These are phyloP conservation scores for Chloropsis hardwickii DNA, from an alignment of 2,113 vertebrate species.

Conservation along the genomic window DNA sequence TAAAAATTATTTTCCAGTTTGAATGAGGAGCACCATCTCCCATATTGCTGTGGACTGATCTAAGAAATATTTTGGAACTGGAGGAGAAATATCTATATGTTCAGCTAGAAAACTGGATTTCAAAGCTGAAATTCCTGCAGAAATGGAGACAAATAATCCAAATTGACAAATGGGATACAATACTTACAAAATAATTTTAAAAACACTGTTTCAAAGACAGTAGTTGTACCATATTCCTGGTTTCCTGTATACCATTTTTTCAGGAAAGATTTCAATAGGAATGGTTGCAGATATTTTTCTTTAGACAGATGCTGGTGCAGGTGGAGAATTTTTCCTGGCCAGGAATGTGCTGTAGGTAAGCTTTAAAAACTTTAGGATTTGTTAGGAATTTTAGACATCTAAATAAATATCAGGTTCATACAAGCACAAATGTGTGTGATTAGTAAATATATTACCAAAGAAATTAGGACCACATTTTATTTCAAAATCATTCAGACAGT, in stretches of 20 bases:
- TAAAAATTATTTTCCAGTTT: neutral
- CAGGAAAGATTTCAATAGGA: neutral
- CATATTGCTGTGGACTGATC: neutral
- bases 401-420: neutral
- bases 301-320: too few relatives aligned
- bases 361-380: neutral
- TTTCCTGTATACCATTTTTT: neutral
- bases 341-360: neutral
- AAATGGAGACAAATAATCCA: neutral
- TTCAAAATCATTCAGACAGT: neutral
- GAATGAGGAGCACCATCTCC: neutral
- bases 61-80: neutral
- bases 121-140: neutral
- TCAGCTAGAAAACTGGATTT: neutral
- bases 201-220: rapidly evolving
- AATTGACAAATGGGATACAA: rapidly evolving
- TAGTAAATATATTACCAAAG: neutral
- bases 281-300: neutral
- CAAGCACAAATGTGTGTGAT: neutral
- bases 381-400: neutral
- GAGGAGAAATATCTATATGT: neutral
- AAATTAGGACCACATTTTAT: rapidly evolving
- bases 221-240: rapidly evolving
- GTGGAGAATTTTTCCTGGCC: rapidly evolving
- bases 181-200: neutral